Evolutionary conservation across 2,797 vertebrate species (phyloP), one percentile per base, ranked within the genome.

Genomic region (Pangasius mekongensis): DNA sequence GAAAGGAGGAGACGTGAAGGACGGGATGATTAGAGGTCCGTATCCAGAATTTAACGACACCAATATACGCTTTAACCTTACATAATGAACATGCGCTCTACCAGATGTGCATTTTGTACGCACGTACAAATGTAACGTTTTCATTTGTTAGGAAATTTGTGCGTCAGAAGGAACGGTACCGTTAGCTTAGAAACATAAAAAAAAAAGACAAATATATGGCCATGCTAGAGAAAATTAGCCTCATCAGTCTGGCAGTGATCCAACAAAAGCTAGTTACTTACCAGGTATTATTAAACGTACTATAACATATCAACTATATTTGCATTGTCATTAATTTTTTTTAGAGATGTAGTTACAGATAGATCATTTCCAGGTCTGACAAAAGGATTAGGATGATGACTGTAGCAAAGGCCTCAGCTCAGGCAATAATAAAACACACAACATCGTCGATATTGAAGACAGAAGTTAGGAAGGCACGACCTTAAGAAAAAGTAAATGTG

Each of bases 1-100:
- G 13, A 86, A 82, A 69, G 90, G 85, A 84, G 91, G 91, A 83
- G 82, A 88, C 89, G 91, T 90, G 20, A 22, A n/a, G 47, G 84
- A 56, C 84, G 60, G 69, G 69, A 74, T 56, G 60, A 67, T 49
- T 66, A 49, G 39, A 66, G 43, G 8, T 30, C 60, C 11, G 54
- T 81, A 60, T 60, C 56, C 52, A 56, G 77, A 58, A 8, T 5
- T 36, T 58, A 81, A 36, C 54, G 0, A 58, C 4, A 36, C 30
- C 58, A 36, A 58, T 43, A 43, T 60, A 43, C 2, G 3, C 36
- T 58, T 80, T 58, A 58, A 80, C 22, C 18, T 10, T 81, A 22
- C 6, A 77, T 30, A 24, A 22, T 4, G 39, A 2, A 80, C 22
- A 16, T 13, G 18, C 18, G 0, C 1, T 22, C 52, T 3, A 10